Percentiles rank a stretch among this genome's conserved stretches.
These are phyloP conservation scores for Alectoris magna DNA, from an alignment of 2,797 vertebrate species.

Conservation along the genomic window DNA sequence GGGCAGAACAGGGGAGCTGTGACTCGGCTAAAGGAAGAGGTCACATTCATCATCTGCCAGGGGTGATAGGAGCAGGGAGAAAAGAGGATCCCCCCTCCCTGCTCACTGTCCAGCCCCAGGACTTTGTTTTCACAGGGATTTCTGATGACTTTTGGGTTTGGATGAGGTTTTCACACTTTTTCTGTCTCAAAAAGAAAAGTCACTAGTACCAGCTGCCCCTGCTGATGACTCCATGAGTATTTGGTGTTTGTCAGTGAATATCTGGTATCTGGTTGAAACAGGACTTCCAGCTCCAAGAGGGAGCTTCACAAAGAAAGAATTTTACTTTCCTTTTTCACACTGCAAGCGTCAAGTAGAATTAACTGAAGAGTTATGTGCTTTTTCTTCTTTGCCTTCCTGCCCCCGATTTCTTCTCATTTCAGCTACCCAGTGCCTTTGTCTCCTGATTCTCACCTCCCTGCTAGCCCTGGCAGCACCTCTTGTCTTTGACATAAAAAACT, in stretches of 20 bases:
- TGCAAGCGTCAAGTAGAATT: not conserved
- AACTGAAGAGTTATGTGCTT: not conserved
- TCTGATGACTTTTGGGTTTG: not conserved
- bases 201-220: not conserved
- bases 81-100: not conserved
- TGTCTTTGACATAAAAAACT: conserved; percentile 45
- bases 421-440: conserved; percentile 18
- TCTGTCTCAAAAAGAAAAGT: not conserved
- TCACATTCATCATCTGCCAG: not conserved
- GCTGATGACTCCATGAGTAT: not conserved
- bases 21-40: not conserved
- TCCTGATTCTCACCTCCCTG: conserved; percentile 36
- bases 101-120: not conserved
- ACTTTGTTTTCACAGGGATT: not conserved
- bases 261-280: not conserved
- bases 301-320: not conserved
- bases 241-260: not conserved
- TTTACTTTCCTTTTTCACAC: not conserved
- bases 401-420: not conserved
- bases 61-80: not conserved
- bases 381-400: not conserved
- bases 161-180: not conserved
- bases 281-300: not conserved
- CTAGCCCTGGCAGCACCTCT: conserved; percentile 29
- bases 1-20: not conserved